A percentile compares a stretch with the other conserved stretches of the same genome.
These are phyloP conservation scores for Ladona fulva DNA, from an alignment of 1,140 invertebrate genomes.

Conservation along the genomic window DNA sequence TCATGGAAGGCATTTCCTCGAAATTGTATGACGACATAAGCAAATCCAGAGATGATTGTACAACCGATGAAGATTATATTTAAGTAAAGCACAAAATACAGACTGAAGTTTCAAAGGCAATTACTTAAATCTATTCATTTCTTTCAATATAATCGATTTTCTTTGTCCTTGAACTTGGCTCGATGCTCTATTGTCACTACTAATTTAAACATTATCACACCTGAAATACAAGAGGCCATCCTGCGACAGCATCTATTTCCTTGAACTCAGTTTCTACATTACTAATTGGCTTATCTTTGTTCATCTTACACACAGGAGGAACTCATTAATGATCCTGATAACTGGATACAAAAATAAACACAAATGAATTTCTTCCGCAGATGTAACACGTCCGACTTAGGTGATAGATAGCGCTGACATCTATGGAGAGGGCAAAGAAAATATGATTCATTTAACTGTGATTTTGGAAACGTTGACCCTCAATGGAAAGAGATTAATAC, in stretches of 20 bases:
- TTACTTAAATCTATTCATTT: background rate
- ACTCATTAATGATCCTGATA: background rate
- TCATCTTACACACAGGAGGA: slow-evolving; percentile 18
- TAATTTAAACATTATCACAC: slow-evolving; percentile 32
- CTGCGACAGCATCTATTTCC: slow-evolving; percentile 49
- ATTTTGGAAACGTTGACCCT: no score
- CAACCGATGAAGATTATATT: no score
- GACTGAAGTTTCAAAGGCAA: no score
- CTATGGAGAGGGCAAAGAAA: background rate
- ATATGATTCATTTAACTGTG: background rate
- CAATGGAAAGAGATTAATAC: no score
- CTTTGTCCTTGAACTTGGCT: slow-evolving; percentile 17
- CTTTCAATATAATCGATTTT: background rate
- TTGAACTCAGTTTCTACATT: slow-evolving; percentile 57
- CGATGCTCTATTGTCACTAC: background rate
- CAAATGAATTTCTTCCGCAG: background rate
- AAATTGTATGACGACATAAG: no score
- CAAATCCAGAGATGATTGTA: no score
- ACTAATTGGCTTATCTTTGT: slow-evolving; percentile 33
- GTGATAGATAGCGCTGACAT: background rate
- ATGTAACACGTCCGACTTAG: background rate
- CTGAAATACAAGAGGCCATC: slow-evolving; percentile 56
- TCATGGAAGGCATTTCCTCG: no score
- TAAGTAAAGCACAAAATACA: no score
- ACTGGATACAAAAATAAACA: background rate